Percentiles rank a stretch among this genome's conserved stretches.
phyloP scores from a whole-genome alignment of 2,113 vertebrate species.

The Engystomops pustulosus region DNA sequence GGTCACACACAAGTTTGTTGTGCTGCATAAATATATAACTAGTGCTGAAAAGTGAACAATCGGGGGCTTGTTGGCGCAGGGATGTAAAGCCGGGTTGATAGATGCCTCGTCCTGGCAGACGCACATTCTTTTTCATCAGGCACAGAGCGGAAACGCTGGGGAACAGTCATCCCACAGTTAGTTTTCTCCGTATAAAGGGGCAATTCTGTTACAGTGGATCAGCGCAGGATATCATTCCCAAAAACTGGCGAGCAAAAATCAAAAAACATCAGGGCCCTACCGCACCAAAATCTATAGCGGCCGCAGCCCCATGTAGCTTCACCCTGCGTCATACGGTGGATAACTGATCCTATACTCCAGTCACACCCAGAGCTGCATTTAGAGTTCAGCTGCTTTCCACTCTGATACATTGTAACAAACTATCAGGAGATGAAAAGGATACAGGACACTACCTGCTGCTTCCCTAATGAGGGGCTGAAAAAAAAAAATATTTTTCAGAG shows the following conservation, averaged over 20 bases:
- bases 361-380: background rate
- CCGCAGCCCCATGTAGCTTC: background rate
- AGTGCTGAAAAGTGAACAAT: constrained; percentile 53
- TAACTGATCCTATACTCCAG: background rate
- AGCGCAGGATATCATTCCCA: background rate
- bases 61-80: constrained; percentile 28
- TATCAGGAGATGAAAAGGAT: too few relatives aligned
- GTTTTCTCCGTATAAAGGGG: background rate
- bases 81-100: constrained; percentile 30
- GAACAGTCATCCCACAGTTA: constrained; percentile 11
- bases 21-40: constrained; percentile 56
- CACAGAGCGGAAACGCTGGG: constrained; percentile 5
- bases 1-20: constrained; percentile 38
- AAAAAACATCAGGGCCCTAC: background rate
- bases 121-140: constrained; percentile 33
- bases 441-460: too few relatives aligned
- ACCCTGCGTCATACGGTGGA: background rate
- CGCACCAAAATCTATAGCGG: background rate
- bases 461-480: too few relatives aligned
- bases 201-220: background rate
- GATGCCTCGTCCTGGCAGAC: background rate
- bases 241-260: background rate
- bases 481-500: too few relatives aligned
- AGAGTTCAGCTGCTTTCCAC: background rate
- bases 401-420: too few relatives aligned